Evolutionary conservation across 2,113 vertebrate species (phyloP).

Genomic region (Formicarius rufipectus): DNA sequence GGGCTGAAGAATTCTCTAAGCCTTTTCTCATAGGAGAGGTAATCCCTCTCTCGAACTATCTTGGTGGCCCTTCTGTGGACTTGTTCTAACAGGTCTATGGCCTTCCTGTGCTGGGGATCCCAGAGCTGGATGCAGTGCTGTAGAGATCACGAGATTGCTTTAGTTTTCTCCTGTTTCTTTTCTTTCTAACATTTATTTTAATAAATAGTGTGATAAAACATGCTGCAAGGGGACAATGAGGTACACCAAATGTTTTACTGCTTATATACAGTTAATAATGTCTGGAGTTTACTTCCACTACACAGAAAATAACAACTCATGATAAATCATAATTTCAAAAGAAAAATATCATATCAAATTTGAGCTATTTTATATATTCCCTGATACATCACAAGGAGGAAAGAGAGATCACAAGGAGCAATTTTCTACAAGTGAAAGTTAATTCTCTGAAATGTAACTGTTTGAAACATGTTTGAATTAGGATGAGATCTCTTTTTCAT

Average conservation of each 20-base stretch:
- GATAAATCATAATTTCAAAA: background rate
- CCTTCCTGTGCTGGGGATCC: background rate
- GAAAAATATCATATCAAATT: background rate
- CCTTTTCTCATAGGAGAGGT: background rate
- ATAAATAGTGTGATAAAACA: background rate
- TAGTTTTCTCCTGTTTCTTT: background rate
- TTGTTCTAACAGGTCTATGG: background rate
- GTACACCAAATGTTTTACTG: background rate
- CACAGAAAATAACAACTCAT: background rate
- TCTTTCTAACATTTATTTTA: background rate
- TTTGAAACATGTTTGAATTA: conserved; percentile 19
- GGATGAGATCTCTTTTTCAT: background rate
- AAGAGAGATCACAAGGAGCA: background rate
- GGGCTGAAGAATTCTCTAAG: background rate
- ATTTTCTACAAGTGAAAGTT: background rate
- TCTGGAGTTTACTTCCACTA: background rate
- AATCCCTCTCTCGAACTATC: background rate
- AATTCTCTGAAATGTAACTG: background rate
- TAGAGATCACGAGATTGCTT: background rate
- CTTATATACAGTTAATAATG: background rate
- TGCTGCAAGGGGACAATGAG: background rate
- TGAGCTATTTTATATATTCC: background rate
- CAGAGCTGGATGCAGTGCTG: background rate
- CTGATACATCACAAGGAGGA: background rate
- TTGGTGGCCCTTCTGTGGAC: background rate